phyloP scores from a whole-genome alignment of 2,888 invertebrate species.

The Polyommatus icarus region DNA sequence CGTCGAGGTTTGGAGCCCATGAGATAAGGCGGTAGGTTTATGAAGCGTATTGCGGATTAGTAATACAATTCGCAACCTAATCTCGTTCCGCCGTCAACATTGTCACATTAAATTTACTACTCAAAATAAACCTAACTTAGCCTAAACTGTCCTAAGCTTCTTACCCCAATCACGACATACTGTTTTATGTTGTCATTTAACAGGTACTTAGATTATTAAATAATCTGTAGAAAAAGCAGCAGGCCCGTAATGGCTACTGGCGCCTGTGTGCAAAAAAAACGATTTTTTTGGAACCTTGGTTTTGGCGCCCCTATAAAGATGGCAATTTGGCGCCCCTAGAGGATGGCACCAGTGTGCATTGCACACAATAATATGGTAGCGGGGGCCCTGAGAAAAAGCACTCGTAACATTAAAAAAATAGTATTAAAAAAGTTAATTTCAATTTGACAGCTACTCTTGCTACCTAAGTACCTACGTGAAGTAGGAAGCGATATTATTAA shows the following conservation, averaged over 20 bases:
- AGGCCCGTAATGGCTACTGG: too few relatives aligned
- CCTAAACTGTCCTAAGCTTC: background rate
- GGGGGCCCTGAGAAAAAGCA: too few relatives aligned
- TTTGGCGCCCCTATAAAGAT: too few relatives aligned
- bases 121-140: background rate
- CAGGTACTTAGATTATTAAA: background rate
- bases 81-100: slow-evolving; percentile 12
- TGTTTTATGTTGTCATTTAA: background rate
- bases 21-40: slow-evolving; percentile 22
- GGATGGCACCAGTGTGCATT: too few relatives aligned
- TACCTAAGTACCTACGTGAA: background rate
- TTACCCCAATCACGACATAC: background rate
- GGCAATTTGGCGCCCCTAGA: too few relatives aligned
- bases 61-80: background rate
- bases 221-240: background rate
- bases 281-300: too few relatives aligned
- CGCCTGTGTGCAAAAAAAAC: too few relatives aligned
- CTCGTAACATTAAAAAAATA: background rate
- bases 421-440: background rate
- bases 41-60: slow-evolving; percentile 18
- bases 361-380: too few relatives aligned
- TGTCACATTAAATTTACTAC: slow-evolving; percentile 10
- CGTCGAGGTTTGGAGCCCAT: slow-evolving; percentile 9
- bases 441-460: background rate
- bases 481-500: background rate